Evolutionary conservation across 2,797 vertebrate species (phyloP).

Genomic region (Vireo griseus): DNA sequence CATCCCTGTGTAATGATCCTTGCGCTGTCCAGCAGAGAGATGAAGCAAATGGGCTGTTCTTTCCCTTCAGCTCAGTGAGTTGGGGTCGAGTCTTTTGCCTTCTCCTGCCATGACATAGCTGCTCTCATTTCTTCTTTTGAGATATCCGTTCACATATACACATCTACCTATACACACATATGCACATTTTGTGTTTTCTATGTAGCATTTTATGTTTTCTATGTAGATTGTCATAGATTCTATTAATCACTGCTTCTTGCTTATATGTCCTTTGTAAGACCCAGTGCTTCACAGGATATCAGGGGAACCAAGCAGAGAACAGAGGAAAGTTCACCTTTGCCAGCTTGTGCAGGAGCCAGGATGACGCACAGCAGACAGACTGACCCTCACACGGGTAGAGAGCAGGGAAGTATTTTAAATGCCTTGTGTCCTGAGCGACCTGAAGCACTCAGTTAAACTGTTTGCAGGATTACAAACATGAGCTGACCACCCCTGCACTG

Average conservation of each 20-base stretch:
- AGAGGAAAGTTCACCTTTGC: not conserved
- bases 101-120: not conserved
- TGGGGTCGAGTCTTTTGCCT: not conserved
- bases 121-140: not conserved
- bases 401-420: not conserved
- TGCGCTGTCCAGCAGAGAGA: not conserved
- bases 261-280: not conserved
- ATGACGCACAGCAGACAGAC: not conserved
- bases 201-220: not conserved
- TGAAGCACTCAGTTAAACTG: not conserved
- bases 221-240: not conserved
- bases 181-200: not conserved
- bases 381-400: not conserved
- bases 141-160: not conserved
- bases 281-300: not conserved
- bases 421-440: not conserved
- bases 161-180: accelerated
- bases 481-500: not conserved
- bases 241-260: not conserved
- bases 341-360: accelerated
- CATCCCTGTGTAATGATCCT: not conserved
- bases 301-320: not conserved
- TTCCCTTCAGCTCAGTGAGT: not conserved
- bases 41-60: not conserved
- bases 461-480: not conserved